Base-by-base conservation (phyloP, 2,888 invertebrate genomes). In the Drosophila colorata region DNA sequence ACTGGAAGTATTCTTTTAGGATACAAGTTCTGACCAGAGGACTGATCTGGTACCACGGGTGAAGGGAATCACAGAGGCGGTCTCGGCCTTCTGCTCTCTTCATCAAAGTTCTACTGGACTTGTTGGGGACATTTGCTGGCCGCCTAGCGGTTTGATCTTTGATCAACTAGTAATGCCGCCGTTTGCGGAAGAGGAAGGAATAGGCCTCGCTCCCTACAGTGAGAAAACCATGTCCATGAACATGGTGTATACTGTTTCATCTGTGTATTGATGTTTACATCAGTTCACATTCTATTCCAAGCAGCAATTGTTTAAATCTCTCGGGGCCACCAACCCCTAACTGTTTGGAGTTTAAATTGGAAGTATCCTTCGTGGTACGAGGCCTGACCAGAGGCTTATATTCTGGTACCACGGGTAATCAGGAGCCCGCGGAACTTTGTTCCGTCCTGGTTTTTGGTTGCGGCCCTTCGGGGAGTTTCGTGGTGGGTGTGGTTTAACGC, bases 161-260 rank as follows among this genome's bases (percentile, higher is more conserved):
- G 31, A 9, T 9, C 8, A 31, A 31, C 31, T 31, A 25, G 1
- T 25, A 25, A n/a, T n/a, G 35, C 35, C 11, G 31, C 6, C 35
- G 8, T 2, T 14, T 55, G 55, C n/a, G 56, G 38, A 38, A 20
- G 40, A 47, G 38, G 47, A 11, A 40, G 31, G 56, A 47, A 40
- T 31, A 47, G 28, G 16, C 47, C 38, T 57, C 38, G 18, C 38
- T 38, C 38, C 18, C 1, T 2, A 38, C 13, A 31, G 31, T 23
- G 31, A 14, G 14, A 23, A 31, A 5, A 25, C 35, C n/a, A 38
- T 57, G 38, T 23, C 38, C 38, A 47, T 31, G 46, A 56, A 9
- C 47, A 31, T 56, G 20, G 28, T 11, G 14, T 38, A 47, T 5
- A 55, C 55, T 46, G 55, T 56, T 44, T n/a, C 55, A 56, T 37